Percentiles rank a stretch among this genome's conserved stretches.
Evolutionary conservation across 1,140 invertebrate species (phyloP).

Genomic region (Grapholita molesta): DNA sequence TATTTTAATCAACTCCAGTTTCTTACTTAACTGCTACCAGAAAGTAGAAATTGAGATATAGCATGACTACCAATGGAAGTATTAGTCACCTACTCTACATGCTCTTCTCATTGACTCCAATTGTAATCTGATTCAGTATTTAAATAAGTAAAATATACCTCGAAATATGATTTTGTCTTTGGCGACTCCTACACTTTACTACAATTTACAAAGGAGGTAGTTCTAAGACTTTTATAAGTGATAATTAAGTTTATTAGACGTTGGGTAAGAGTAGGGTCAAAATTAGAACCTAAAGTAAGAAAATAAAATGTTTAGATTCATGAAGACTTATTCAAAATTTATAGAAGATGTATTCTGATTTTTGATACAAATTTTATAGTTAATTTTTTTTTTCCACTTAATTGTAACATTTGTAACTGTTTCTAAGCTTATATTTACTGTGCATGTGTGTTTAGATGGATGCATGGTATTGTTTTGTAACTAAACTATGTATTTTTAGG

Average conservation of each 20-base stretch:
- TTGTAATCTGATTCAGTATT: too few relatives aligned
- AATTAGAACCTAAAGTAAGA: neutral
- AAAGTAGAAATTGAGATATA: neutral
- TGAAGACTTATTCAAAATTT: too few relatives aligned
- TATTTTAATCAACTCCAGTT: neutral
- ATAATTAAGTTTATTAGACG: neutral
- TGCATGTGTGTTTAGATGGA: neutral
- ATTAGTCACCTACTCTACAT: too few relatives aligned
- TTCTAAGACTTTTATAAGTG: neutral
- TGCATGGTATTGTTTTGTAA: constrained; percentile 1
- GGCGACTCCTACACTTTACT: neutral
- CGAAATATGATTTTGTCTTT: too few relatives aligned
- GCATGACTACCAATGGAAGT: neutral
- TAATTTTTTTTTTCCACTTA: neutral
- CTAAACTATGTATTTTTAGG: neutral
- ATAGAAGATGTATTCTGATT: too few relatives aligned
- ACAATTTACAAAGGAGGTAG: neutral
- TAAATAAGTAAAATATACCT: too few relatives aligned
- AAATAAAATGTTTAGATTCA: neutral
- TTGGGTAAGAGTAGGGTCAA: neutral
- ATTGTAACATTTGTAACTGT: neutral
- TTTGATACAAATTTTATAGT: too few relatives aligned
- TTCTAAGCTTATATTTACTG: neutral
- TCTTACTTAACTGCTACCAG: neutral
- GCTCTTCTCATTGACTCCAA: too few relatives aligned